phyloP scores from a whole-genome alignment of 2,113 vertebrate genomes.

The Sylvietta virens region DNA sequence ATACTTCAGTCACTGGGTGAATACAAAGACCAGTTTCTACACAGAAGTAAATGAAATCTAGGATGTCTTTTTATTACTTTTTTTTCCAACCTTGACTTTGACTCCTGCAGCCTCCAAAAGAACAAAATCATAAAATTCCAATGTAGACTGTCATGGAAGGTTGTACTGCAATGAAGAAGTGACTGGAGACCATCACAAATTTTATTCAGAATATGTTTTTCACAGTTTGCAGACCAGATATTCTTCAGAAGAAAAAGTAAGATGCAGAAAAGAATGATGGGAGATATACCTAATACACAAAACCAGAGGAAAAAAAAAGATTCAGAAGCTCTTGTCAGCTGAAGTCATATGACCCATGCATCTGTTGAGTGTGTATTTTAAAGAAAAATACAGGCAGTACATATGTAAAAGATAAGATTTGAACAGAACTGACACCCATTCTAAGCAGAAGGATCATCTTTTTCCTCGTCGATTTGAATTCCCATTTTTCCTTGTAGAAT shows the following conservation, averaged over 20 bases:
- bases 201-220: neutral
- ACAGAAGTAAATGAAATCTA: neutral
- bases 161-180: neutral
- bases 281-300: neutral
- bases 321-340: neutral
- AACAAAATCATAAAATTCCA: neutral
- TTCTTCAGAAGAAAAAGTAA: neutral
- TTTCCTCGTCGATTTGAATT: neutral
- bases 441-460: neutral
- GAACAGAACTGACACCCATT: neutral
- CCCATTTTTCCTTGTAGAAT: neutral
- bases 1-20: neutral
- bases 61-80: neutral
- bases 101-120: neutral
- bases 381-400: neutral
- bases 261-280: neutral
- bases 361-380: neutral
- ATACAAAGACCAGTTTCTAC: neutral
- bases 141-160: neutral
- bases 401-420: neutral
- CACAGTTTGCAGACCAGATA: neutral
- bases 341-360: fast-evolving
- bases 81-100: neutral
- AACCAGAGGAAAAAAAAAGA: neutral
- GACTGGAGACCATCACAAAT: neutral